These are phyloP conservation scores for Pseudochirops corinnae DNA, from an alignment of 2,797 vertebrate genomes.

Conservation along the genomic window DNA sequence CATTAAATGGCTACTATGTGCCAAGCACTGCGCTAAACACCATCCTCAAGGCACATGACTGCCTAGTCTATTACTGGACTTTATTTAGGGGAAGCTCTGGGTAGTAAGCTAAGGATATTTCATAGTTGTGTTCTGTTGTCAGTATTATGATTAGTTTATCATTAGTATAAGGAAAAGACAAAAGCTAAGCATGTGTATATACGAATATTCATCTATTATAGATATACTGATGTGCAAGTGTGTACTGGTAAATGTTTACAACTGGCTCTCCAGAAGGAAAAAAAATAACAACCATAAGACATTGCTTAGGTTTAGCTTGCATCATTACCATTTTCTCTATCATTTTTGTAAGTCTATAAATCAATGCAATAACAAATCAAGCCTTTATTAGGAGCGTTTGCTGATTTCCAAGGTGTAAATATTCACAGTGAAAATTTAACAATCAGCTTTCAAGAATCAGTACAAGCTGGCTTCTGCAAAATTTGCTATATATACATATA, in stretches of 20 bases:
- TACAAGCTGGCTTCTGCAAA: not conserved
- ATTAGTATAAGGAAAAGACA: not conserved
- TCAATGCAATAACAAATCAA: not conserved
- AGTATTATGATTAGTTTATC: not conserved
- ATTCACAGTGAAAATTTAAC: not conserved
- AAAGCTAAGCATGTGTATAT: not conserved
- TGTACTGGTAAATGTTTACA: not conserved
- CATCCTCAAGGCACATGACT: not conserved
- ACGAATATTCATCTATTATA: not conserved
- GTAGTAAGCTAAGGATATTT: not conserved
- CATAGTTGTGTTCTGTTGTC: not conserved
- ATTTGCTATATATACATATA: not conserved
- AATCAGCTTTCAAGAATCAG: not conserved
- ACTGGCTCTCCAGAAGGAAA: not conserved
- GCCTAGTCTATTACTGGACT: not conserved
- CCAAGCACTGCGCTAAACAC: not conserved
- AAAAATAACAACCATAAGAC: not conserved
- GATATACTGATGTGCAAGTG: not conserved
- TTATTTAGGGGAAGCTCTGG: not conserved
- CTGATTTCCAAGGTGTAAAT: not conserved
- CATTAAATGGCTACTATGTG: not conserved
- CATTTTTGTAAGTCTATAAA: not conserved
- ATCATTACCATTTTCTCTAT: not conserved
- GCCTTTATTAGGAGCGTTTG: not conserved
- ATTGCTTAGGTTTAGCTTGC: not conserved